Evolutionary conservation across 2,888 invertebrate genomes (phyloP).

Genomic region (Clivina fossor): DNA sequence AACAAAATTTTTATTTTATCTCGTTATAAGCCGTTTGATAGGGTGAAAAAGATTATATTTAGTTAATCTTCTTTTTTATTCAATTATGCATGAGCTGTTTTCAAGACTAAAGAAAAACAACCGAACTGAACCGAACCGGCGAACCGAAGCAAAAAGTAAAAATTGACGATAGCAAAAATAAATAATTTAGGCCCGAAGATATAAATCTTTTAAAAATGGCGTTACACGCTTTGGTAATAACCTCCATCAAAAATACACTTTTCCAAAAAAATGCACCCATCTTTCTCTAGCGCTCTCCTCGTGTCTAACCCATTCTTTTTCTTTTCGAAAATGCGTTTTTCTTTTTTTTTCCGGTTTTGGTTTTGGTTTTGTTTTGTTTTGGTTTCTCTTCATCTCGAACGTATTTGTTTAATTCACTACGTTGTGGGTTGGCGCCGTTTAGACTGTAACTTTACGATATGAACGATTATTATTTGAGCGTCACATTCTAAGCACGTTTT

Average conservation of each 20-base stretch:
- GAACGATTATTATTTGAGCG: neutral
- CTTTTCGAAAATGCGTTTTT: no score
- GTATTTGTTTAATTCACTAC: conserved; percentile 32
- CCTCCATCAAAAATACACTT: conserved; percentile 21
- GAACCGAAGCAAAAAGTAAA: conserved; percentile 1
- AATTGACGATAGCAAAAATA: conserved; percentile 10
- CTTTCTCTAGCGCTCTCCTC: no score
- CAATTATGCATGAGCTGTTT: conserved; percentile 6
- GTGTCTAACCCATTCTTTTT: no score
- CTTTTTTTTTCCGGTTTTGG: conserved; percentile 7
- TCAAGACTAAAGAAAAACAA: neutral
- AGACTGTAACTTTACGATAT: conserved; percentile 7
- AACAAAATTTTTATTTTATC: no score
- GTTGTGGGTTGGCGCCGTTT: conserved; percentile 3
- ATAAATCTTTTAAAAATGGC: conserved; percentile 27
- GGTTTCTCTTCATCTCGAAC: conserved; percentile 4
- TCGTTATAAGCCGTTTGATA: no score
- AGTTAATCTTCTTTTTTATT: no score
- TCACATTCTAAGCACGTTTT: conserved; percentile 39
- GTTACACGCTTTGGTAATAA: conserved; percentile 19
- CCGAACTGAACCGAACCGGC: no score
- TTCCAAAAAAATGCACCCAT: no score
- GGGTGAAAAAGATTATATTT: no score
- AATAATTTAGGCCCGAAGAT: conserved; percentile 3
- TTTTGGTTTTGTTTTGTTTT: neutral